These are phyloP conservation scores for Dicranocentrus wangi DNA, from an alignment of 2,888 invertebrate species.

Conservation along the genomic window DNA sequence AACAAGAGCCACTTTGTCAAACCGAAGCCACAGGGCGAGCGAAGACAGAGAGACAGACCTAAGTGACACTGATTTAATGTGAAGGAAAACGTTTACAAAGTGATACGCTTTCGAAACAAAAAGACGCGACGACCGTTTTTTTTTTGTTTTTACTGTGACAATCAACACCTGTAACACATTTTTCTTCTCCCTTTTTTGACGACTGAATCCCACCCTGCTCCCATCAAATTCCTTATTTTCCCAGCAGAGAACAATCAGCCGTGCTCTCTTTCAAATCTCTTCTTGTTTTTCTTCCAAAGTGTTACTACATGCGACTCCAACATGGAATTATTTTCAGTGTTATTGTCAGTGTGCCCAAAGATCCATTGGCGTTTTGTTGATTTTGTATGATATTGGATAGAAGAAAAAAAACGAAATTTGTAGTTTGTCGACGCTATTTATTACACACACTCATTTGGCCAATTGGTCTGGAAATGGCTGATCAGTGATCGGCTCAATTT, in stretches of 20 bases:
- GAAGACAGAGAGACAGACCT: background rate
- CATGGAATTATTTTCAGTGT: slow-evolving; percentile 25
- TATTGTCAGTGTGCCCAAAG: slow-evolving; percentile 58
- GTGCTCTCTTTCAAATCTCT: slow-evolving; percentile 57
- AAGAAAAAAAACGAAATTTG: background rate
- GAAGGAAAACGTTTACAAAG: slow-evolving; percentile 48
- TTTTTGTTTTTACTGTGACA: slow-evolving; percentile 37
- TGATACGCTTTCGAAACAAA: slow-evolving; percentile 51
- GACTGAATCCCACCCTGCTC: slow-evolving; percentile 64
- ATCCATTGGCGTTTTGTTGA: slow-evolving; percentile 39
- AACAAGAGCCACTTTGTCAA: no score
- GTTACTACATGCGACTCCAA: slow-evolving; percentile 30
- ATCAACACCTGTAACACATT: background rate
- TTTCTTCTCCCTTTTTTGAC: slow-evolving; percentile 36
- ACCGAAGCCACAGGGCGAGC: slow-evolving; percentile 25
- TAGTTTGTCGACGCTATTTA: slow-evolving; percentile 14
- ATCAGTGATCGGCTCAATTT: slow-evolving; percentile 56
- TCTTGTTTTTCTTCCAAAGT: slow-evolving; percentile 27
- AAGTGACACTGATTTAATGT: background rate
- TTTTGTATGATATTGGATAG: background rate
- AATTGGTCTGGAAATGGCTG: slow-evolving; percentile 52
- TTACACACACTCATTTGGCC: slow-evolving; percentile 47
- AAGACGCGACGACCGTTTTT: slow-evolving; percentile 12
- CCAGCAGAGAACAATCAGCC: slow-evolving; percentile 64
- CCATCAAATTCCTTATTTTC: slow-evolving; percentile 32